Evolutionary conservation across 2,113 vertebrate species (phyloP), one percentile per base, ranked within the genome.

Genomic region (Clinocottus analis): DNA sequence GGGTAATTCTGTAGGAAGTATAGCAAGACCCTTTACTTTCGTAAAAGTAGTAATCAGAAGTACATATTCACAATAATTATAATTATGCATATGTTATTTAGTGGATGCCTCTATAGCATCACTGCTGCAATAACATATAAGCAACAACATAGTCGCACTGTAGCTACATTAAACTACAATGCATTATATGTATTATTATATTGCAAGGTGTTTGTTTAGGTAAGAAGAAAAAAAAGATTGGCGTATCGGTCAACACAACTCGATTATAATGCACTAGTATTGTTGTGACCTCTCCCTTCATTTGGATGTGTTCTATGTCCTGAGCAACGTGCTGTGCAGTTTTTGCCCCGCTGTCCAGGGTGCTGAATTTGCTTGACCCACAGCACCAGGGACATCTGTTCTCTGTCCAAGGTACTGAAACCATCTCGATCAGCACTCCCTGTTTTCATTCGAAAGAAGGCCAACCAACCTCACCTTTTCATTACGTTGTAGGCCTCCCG

Each of bases 381-480:
- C 21, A 19, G 35, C 23, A 25, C 25, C 35, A 23, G 14, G 23
- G 37, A 43, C 16, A 27, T 25, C 0, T 64, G 37, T 21, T 43
- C 47, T 1, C 79, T 85, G 53, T 72, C 80, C 80, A 16, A 1
- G 56, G 87, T 86, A 47, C 83, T 88, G 67, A 79, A 79, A 41
- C 2, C 9, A 4, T 4, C 23, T 2, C 1, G 2, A 6, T 14
- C 1, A 0, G 1, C 23, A 13, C 13, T 13, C 25, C 7, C 2
- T 31, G 1, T 39, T 59, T 60, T 29, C 2, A 35, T 33, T 37
- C 39, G n/a, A 25, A 29, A 10, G 21, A 47, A 43, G 41, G 21
- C 35, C 11, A 7, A 16, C 6, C 25, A 10, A 64, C 31, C 51
- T 43, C 19, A 1, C 2, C 7, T 49, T 60, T 80, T 17, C 47